These are phyloP conservation scores for Drosophila eugracilis DNA, from an alignment of 1,140 invertebrate species.

Conservation along the genomic window DNA sequence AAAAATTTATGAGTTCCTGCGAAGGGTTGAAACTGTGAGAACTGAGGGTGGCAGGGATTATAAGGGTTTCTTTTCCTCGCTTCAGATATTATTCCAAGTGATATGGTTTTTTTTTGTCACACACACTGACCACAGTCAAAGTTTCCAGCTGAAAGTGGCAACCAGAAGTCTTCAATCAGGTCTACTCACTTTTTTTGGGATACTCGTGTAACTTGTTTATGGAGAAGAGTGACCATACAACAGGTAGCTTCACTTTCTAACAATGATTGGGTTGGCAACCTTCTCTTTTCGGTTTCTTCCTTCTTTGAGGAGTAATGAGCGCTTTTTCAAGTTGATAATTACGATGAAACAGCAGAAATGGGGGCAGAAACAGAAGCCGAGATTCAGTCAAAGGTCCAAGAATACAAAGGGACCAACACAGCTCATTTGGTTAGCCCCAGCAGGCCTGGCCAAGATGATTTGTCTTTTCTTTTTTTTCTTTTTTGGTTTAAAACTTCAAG, in stretches of 20 bases:
- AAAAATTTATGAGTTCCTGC: constrained; percentile 34
- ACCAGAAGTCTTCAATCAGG: constrained; percentile 38
- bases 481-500: constrained; percentile 21
- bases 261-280: constrained; percentile 61
- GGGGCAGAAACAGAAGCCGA: constrained; percentile 23
- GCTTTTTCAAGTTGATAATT: constrained; percentile 80
- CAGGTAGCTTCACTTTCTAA: constrained; percentile 71
- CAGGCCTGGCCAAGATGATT: constrained; percentile 55
- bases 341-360: constrained; percentile 76
- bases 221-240: constrained; percentile 3
- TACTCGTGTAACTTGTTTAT: constrained; percentile 59
- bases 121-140: constrained; percentile 46
- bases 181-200: constrained; percentile 14
- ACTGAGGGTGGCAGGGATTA: constrained; percentile 30
- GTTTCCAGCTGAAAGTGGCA: constrained; percentile 20
- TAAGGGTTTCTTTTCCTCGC: constrained; percentile 5
- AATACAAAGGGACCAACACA: constrained; percentile 32
- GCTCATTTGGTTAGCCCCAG: constrained; percentile 68
- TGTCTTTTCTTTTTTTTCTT: constrained; percentile 48
- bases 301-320: constrained; percentile 58
- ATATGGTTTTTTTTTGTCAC: neutral
- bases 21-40: constrained; percentile 26
- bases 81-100: neutral
- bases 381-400: constrained; percentile 18
- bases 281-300: constrained; percentile 25